Percentiles rank a stretch among this genome's conserved stretches.
phyloP scores from a whole-genome alignment of 2,797 vertebrate species.

The Synaphobranchus kaupii region DNA sequence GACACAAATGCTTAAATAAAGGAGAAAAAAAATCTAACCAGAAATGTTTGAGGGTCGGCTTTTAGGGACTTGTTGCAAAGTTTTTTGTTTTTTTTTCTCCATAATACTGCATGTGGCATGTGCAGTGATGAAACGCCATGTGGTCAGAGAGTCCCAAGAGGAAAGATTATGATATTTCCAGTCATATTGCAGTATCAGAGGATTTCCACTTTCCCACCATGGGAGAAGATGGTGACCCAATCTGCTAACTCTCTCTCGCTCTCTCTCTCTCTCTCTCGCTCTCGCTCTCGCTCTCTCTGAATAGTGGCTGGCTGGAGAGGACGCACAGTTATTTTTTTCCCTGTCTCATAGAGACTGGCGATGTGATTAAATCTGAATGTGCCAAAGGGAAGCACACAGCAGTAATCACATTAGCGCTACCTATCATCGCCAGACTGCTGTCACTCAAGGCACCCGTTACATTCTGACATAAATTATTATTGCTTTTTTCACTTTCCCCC shows the following conservation, averaged over 20 bases:
- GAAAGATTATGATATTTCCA: slow-evolving; percentile 1
- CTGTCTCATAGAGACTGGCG: neutral
- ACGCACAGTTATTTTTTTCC: neutral
- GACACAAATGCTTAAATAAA: neutral
- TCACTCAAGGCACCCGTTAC: slow-evolving; percentile 52
- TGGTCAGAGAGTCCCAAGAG: neutral
- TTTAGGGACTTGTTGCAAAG: neutral
- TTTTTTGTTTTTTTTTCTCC: neutral
- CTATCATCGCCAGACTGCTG: slow-evolving; percentile 44
- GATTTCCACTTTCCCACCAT: neutral
- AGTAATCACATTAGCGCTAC: slow-evolving; percentile 48
- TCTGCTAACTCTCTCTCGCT: neutral
- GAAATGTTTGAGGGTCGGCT: neutral
- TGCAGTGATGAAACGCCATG: neutral
- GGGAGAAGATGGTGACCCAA: neutral
- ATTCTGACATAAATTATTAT: slow-evolving; percentile 35
- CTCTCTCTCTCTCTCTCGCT: slow-evolving; percentile 33
- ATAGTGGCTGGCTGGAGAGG: neutral
- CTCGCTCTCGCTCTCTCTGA: neutral
- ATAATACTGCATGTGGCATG: slow-evolving; percentile 2
- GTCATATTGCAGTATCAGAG: neutral
- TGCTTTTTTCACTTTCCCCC: neutral
- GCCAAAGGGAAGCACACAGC: slow-evolving; percentile 30
- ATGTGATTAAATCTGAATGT: slow-evolving; percentile 40
- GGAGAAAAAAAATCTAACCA: neutral